These are phyloP conservation scores for Entelurus aequoreus DNA, from an alignment of 2,113 vertebrate genomes.

Conservation along the genomic window DNA sequence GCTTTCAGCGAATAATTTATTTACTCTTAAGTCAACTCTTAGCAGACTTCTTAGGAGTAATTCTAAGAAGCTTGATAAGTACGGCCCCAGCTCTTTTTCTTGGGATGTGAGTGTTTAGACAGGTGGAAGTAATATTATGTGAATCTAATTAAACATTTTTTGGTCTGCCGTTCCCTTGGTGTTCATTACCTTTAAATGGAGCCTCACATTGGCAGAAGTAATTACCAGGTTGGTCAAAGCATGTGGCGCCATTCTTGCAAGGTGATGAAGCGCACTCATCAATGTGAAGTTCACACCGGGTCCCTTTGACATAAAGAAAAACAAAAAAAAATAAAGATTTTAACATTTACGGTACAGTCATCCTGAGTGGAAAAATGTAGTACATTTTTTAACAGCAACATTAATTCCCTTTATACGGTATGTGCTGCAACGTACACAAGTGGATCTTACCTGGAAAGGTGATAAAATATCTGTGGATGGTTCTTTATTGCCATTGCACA, in stretches of 20 bases:
- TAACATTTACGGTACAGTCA: conserved; percentile 16
- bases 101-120: conserved; percentile 65
- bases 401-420: no score
- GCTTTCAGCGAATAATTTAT: no score
- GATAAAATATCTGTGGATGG: no score
- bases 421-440: no score
- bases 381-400: no score
- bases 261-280: conserved; percentile 74
- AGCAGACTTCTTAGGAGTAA: no score
- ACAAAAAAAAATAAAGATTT: conserved; percentile 28
- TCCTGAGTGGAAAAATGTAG: no score
- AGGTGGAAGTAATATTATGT: conserved; percentile 77
- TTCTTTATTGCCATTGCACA: no score
- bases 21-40: no score
- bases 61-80: no score
- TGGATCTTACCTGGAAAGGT: no score
- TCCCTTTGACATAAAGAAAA: conserved; percentile 49
- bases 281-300: conserved; percentile 72
- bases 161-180: conserved; percentile 60
- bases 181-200: conserved; percentile 90
- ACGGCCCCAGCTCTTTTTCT: conserved; percentile 65
- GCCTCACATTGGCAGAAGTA: conserved; percentile 80
- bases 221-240: conserved; percentile 82
- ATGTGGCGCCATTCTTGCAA: conserved; percentile 77
- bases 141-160: conserved; percentile 81